phyloP scores from a whole-genome alignment of 2,797 vertebrate species.

The Knipowitschia caucasica region DNA sequence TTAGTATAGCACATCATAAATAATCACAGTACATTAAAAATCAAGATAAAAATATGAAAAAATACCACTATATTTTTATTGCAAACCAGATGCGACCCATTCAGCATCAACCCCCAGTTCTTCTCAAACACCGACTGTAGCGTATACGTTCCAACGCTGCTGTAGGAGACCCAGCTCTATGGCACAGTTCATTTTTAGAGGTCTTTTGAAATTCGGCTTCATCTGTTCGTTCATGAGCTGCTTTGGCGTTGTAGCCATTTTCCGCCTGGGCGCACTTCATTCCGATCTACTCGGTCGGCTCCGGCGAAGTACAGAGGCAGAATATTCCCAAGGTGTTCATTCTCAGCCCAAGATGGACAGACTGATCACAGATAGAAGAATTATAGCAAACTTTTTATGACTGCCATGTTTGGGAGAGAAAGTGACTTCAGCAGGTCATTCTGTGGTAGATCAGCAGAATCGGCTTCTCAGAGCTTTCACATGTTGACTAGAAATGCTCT shows the following conservation, averaged over 20 bases:
- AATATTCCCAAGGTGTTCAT: slow-evolving; percentile 49
- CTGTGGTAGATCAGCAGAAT: too few relatives aligned
- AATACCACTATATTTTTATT: too few relatives aligned
- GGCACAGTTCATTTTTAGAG: slow-evolving; percentile 63
- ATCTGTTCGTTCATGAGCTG: slow-evolving; percentile 51
- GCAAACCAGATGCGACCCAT: too few relatives aligned
- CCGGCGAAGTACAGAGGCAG: slow-evolving; percentile 30
- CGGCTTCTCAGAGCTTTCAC: too few relatives aligned
- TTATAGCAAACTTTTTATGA: slow-evolving; percentile 30
- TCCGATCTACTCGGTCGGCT: slow-evolving; percentile 50
- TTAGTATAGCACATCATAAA: too few relatives aligned
- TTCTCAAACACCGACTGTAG: slow-evolving; percentile 51
- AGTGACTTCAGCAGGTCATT: slow-evolving; percentile 21
- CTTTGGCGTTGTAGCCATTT: slow-evolving; percentile 66
- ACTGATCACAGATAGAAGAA: slow-evolving; percentile 42
- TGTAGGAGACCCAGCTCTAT: slow-evolving; percentile 51
- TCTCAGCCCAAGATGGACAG: slow-evolving; percentile 30
- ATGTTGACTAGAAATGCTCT: background rate
- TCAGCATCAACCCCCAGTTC: slow-evolving; percentile 19
- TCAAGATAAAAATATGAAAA: too few relatives aligned
- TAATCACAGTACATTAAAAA: too few relatives aligned
- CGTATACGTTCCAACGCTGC: slow-evolving; percentile 28
- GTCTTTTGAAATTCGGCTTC: slow-evolving; percentile 63
- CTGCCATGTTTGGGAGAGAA: slow-evolving; percentile 19
- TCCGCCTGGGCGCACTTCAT: slow-evolving; percentile 69